These are phyloP conservation scores for Teleogryllus oceanicus DNA, from an alignment of 2,888 invertebrate genomes.

Conservation along the genomic window DNA sequence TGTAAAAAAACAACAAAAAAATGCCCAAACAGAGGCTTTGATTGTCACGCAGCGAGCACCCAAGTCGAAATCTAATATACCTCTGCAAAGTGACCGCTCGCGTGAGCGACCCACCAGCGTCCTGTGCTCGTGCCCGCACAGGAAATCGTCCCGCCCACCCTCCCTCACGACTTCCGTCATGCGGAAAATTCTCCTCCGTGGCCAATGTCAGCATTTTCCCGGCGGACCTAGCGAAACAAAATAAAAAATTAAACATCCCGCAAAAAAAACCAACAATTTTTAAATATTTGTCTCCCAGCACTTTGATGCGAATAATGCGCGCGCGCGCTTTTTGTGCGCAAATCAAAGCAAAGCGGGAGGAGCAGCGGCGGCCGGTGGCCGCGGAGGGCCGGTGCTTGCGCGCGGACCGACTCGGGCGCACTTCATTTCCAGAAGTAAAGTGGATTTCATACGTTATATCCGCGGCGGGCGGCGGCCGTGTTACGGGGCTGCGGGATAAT, in stretches of 20 bases:
- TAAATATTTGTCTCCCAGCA: not conserved
- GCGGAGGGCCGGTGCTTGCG: not conserved
- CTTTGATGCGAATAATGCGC: conserved; percentile 1
- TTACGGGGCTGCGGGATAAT: not conserved
- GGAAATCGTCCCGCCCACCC: not conserved
- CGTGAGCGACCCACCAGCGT: too few species aligned
- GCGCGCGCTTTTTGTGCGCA: not conserved
- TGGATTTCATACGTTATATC: conserved; percentile 7
- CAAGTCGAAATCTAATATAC: too few species aligned
- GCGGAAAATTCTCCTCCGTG: not conserved
- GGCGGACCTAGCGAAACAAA: not conserved
- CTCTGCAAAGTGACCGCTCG: too few species aligned
- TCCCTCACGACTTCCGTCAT: not conserved
- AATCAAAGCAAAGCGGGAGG: not conserved
- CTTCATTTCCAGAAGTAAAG: conserved; percentile 4
- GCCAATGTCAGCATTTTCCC: not conserved
- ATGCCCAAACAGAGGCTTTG: too few species aligned
- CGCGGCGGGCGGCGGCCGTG: not conserved
- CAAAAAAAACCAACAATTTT: not conserved
- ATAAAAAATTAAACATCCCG: not conserved
- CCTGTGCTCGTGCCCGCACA: too few species aligned
- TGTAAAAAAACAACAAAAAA: too few species aligned
- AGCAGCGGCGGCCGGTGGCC: too few species aligned
- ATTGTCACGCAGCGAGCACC: too few species aligned
- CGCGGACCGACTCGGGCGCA: not conserved